Evolutionary conservation across 2,797 vertebrate species (phyloP), one percentile per base, ranked within the genome.

Genomic region (Pangasius krempfi): DNA sequence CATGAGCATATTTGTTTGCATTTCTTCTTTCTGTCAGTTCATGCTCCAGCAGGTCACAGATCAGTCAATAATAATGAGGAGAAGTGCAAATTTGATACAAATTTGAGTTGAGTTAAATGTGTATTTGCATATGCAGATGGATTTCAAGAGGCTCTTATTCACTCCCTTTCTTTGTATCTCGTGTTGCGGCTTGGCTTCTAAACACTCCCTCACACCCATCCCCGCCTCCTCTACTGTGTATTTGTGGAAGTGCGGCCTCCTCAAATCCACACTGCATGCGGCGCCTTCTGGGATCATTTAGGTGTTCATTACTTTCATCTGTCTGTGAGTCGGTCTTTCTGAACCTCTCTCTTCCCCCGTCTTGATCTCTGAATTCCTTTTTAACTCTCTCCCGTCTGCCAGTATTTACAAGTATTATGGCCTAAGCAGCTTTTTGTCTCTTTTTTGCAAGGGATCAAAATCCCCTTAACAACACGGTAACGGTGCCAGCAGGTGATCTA

Each of bases 381-480:
- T 44, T 86, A 40, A 64, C 78, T 50, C 58, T 85, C 47, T 66
- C 16, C 56, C 9, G 7, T 40, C 56, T 73, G 79, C 9, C 85
- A 75, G 37, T 88, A 40, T 73, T 70, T 50, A 62, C 78, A 80
- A 54, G 27, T 52, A 89, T 47, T 33, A 54, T 47, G 40, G 68
- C 70, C 68, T 88, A 44, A 81, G 85, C 87, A n/a, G 25, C 66
- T 30, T 72, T 89, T 81, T 81, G 66, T 89, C 94, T 92, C 92
- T 93, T 30, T 44, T 50, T 33, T 84, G n/a, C 0, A 20, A 70
- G 62, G 83, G 83, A 84, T 84, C 89, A 88, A 90, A 89, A 87
- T 90, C 89, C 81, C 60, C 84, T 88, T 90, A 90, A 92, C 89
- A 91, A 90, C 87, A 79, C 79, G 90, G 87, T 89, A 88, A 91